Conservation (phyloP, 1,140 invertebrate genomes). For the Tetramorium simillimum region DNA sequence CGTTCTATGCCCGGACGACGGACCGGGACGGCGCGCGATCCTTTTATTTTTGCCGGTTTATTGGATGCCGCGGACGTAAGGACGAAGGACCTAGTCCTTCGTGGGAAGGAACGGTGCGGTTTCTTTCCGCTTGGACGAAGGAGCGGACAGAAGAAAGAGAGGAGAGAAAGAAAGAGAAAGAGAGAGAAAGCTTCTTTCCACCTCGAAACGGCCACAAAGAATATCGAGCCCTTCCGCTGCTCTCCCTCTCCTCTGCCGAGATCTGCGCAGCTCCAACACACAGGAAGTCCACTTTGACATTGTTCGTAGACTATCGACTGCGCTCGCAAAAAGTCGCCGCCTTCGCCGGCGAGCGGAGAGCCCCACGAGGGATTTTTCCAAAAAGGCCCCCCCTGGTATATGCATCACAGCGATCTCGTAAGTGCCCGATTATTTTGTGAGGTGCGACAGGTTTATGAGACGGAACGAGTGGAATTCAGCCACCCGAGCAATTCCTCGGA, state of each 20-base stretch:
- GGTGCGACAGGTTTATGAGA: constrained; percentile 35
- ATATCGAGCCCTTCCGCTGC: constrained; percentile 38
- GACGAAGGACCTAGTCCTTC: constrained; percentile 44
- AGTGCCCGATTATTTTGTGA: background rate
- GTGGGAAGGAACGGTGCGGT: constrained; percentile 38
- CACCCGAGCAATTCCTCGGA: constrained; percentile 12
- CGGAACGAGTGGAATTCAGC: background rate
- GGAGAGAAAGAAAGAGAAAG: background rate
- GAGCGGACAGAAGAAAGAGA: background rate
- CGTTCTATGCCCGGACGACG: background rate
- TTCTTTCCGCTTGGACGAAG: constrained; percentile 64
- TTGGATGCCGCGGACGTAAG: constrained; percentile 63
- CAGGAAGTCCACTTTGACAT: constrained; percentile 58
- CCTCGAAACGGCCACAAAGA: constrained; percentile 54
- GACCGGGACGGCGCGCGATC: constrained; percentile 13
- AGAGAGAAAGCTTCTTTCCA: constrained; percentile 5
- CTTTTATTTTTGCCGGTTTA: constrained; percentile 69
- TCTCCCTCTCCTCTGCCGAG: background rate
- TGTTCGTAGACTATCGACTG: constrained; percentile 56
- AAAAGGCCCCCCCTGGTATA: background rate
- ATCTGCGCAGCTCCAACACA: constrained; percentile 18
- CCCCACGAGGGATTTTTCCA: constrained; percentile 28
- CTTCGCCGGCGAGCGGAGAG: background rate
- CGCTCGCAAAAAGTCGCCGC: constrained; percentile 39
- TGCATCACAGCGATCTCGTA: constrained; percentile 21